Evolutionary conservation across 2,888 invertebrate genomes (phyloP).

Genomic region (Xylophagus ater): DNA sequence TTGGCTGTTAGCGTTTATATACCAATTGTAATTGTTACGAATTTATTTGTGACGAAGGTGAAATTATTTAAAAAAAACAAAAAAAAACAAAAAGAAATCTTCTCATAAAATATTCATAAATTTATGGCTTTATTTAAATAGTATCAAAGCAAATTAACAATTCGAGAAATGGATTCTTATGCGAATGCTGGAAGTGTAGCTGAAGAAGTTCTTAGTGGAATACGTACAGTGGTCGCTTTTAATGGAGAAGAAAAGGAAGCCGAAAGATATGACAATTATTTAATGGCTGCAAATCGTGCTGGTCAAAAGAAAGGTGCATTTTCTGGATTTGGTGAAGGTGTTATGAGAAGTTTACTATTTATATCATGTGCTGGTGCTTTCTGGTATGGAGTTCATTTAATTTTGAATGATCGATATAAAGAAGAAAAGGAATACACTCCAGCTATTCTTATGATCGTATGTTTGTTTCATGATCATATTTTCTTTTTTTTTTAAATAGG

Average conservation of each 20-base stretch:
- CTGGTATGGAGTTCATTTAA: slow-evolving; percentile 69
- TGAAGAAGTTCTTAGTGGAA: slow-evolving; percentile 61
- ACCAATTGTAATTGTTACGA: slow-evolving; percentile 63
- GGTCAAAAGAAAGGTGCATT: slow-evolving; percentile 54
- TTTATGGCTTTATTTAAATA: slow-evolving; percentile 39
- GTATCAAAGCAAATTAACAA: slow-evolving; percentile 54
- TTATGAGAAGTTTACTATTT: slow-evolving; percentile 64
- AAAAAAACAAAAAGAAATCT: neutral
- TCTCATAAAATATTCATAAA: neutral
- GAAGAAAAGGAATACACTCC: slow-evolving; percentile 54
- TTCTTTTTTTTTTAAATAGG: slow-evolving; percentile 2
- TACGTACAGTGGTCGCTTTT: slow-evolving; percentile 68
- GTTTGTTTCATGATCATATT: slow-evolving; percentile 22
- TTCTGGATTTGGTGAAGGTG: slow-evolving; percentile 57
- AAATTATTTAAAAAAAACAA: slow-evolving; percentile 9
- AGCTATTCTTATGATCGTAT: slow-evolving; percentile 60
- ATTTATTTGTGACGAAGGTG: slow-evolving; percentile 65
- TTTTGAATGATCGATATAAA: slow-evolving; percentile 51
- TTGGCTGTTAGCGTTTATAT: slow-evolving; percentile 67
- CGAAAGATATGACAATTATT: slow-evolving; percentile 45
- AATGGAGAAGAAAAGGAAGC: slow-evolving; percentile 66
- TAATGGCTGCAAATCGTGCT: slow-evolving; percentile 52
- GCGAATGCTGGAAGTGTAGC: slow-evolving; percentile 65
- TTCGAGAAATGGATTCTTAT: slow-evolving; percentile 57
- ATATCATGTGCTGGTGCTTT: slow-evolving; percentile 65